Conservation (phyloP, 2,888 invertebrate genomes). For the Drosophila aldrichi region DNA sequence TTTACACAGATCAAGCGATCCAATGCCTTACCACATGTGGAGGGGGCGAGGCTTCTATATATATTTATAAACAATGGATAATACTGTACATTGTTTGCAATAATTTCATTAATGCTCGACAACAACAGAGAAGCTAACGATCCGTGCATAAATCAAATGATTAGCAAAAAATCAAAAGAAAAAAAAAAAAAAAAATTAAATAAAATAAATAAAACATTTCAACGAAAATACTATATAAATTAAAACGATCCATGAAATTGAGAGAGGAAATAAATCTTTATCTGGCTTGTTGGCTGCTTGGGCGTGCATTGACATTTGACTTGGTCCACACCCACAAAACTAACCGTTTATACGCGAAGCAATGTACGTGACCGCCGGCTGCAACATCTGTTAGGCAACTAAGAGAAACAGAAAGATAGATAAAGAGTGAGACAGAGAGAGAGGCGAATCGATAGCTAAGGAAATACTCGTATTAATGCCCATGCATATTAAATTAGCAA, state of each 20-base stretch:
- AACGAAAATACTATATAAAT: background rate
- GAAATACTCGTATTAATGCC: slow-evolving; percentile 21
- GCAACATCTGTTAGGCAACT: slow-evolving; percentile 30
- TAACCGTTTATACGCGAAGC: slow-evolving; percentile 29
- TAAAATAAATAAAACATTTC: background rate
- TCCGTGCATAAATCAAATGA: slow-evolving; percentile 66
- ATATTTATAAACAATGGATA: slow-evolving; percentile 47
- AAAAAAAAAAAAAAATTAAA: slow-evolving; percentile 1
- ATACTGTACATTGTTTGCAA: slow-evolving; percentile 60
- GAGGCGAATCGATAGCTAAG: slow-evolving; percentile 26
- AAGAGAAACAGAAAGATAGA: background rate
- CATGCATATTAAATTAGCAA: slow-evolving; percentile 51
- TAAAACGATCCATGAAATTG: slow-evolving; percentile 27
- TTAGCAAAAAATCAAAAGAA: slow-evolving; percentile 44
- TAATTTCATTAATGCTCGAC: slow-evolving; percentile 63
- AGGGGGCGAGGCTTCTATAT: slow-evolving; percentile 8
- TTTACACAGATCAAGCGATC: slow-evolving; percentile 27
- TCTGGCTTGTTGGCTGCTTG: slow-evolving; percentile 16
- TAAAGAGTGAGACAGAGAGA: background rate
- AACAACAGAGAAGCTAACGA: slow-evolving; percentile 44
- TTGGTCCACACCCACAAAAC: slow-evolving; percentile 58
- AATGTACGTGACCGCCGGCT: slow-evolving; percentile 50
- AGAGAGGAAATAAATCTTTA: slow-evolving; percentile 8
- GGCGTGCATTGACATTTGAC: slow-evolving; percentile 77
- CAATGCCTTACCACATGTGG: slow-evolving; percentile 50